Conservation (phyloP, 2,888 invertebrate species). For the Plebejus melissa region DNA sequence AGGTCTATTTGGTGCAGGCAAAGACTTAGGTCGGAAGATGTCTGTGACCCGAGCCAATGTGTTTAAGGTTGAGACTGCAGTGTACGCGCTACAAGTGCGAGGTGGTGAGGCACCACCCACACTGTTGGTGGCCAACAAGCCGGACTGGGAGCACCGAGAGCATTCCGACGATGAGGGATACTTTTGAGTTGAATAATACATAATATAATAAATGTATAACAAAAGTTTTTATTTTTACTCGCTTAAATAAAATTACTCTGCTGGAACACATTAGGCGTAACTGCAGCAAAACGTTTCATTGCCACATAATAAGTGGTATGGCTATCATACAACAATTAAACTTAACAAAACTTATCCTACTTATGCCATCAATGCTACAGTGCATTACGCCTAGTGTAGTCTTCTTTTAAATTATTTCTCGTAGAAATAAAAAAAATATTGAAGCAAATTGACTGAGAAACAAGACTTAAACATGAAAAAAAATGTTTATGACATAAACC, state of each 20-base stretch:
- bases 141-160: constrained; percentile 44
- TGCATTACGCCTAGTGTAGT: neutral
- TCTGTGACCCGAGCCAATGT: constrained; percentile 86
- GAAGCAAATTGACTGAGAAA: neutral
- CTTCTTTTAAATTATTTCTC: no score
- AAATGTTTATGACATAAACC: neutral
- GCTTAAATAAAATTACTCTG: neutral
- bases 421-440: neutral
- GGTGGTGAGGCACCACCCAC: constrained; percentile 88
- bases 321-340: neutral
- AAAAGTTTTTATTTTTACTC: constrained; percentile 8
- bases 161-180: constrained; percentile 62
- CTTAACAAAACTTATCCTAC: neutral
- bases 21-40: constrained; percentile 85
- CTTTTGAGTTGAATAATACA: constrained; percentile 38
- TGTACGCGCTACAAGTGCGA: constrained; percentile 88
- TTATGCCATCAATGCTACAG: neutral
- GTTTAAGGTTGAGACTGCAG: constrained; percentile 89
- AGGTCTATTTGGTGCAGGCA: constrained; percentile 54
- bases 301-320: no score
- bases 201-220: neutral
- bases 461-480: constrained; percentile 5
- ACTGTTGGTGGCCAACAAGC: constrained; percentile 46
- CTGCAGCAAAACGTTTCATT: no score
- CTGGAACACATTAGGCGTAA: neutral